Evolutionary conservation across 2,113 vertebrate species (phyloP).

Genomic region (Columbina picui): DNA sequence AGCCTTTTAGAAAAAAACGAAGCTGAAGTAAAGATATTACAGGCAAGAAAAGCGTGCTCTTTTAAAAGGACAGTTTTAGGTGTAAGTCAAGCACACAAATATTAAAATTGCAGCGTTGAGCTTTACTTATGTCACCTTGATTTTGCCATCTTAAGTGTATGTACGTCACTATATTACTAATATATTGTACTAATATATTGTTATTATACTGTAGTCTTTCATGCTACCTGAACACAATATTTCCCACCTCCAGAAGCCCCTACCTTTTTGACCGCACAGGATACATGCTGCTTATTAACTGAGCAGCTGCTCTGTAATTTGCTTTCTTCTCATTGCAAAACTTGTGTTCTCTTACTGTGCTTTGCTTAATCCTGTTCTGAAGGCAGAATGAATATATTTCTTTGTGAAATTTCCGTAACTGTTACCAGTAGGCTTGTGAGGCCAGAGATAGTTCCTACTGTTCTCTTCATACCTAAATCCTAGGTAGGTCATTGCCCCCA

Average conservation of each 20-base stretch:
- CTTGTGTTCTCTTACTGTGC: neutral
- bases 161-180: neutral
- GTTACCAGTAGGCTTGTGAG: neutral
- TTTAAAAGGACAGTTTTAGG: neutral
- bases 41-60: neutral
- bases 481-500: neutral
- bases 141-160: neutral
- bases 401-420: neutral
- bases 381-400: neutral
- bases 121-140: neutral
- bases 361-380: neutral
- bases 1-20: neutral
- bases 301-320: constrained; percentile 4
- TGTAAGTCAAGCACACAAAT: neutral
- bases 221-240: neutral
- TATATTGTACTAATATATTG: neutral
- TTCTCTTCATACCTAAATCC: neutral
- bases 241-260: neutral
- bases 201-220: neutral
- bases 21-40: neutral
- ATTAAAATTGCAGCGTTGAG: neutral
- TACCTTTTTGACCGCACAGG: neutral
- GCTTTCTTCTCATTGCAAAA: neutral
- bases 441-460: neutral
- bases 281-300: neutral